Evolutionary conservation across 2,113 vertebrate species (phyloP), one percentile per base, ranked within the genome.

Genomic region (Caloenas nicobarica): DNA sequence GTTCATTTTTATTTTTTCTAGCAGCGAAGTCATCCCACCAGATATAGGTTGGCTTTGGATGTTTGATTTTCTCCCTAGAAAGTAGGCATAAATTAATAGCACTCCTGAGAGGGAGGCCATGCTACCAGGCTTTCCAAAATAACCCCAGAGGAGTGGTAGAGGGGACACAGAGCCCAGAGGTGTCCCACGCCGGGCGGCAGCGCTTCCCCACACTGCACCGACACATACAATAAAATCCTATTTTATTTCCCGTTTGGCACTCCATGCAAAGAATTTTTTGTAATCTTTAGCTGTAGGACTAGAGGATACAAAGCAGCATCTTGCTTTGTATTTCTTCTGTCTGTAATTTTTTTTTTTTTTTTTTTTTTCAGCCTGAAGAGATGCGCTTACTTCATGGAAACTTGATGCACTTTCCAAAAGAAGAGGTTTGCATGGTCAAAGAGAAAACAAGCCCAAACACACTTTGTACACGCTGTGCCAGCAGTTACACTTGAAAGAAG

Each of bases 401-500:
- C n/a, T 61, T 34, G 48, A 44, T 2, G 36, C 2, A 3, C 38
- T 68, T 56, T 71, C 54, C 57, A 34, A 44, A 65, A 33, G 16
- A 64, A 54, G 22, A 58, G 40, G 26, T 72, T 76, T 90, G 16
- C 51, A 23, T 0, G 0, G 53, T 18, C 24, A 33, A 60, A 72
- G 65, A 66, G 54, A 53, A 70, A n/a, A 64, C 16, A 38, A 57
- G 13, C 50, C 60, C 34, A 29, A 80, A 60, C 17, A 60, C 23
- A 24, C 29, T 29, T 22, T 6, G 29, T 13, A n/a, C 0, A 0
- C 25, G 29, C 80, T 10, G 0, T n/a, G 26, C 76, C 64, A 58
- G 42, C 26, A 78, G 7, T 15, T 51, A 57, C 42, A 33, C 22
- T 34, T 31, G 73, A 40, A 69, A 50, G 74, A 89, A 95, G 65